Evolutionary conservation across 2,888 invertebrate genomes (phyloP), one percentile per base, ranked within the genome.

Genomic region (Teinopalpus imperialis): DNA sequence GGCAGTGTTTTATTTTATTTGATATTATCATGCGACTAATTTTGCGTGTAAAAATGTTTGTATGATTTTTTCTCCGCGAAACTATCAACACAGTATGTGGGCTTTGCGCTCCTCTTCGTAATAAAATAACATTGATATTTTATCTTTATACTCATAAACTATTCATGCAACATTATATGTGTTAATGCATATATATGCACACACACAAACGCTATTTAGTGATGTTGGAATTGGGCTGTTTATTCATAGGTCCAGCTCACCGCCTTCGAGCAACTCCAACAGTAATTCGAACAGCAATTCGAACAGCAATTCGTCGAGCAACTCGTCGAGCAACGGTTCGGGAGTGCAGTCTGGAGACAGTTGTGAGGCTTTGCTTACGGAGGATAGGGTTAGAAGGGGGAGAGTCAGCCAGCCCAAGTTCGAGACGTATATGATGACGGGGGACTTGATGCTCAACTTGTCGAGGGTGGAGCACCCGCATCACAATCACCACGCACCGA

Each of bases 371-470:
- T 59, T 88, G 40, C 64, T 87, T 8, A 52, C 68, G 4, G 86
- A 81, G 41, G 90, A 89, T 51, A 79, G 82, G 46, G 49, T 67
- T 61, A 60, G 78, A 58, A 65, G 76, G 54, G 69, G 79, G 48
- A 75, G 82, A 58, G 68, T 64, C 56, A 66, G 74, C 53, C 79
- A 78, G 54, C 88, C 88, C 52, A 93, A 95, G 79, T 97, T 95
- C 86, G 97, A 97, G 86, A 96, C 97, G 45, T 98, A 96, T 90
- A 96, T 98, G 94, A 98, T 98, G 98, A 98, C 98, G 18, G 98
- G 98, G 31, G 98, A 98, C 82, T 93, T 97, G 69, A 98, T 98
- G 77, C 92, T 98, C 61, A 97, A 97, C 85, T 92, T 98, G 58
- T 97, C 97, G 50, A 90, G 95, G 61, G 95, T 94, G 48, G 94